Percentiles rank a stretch among this genome's conserved stretches.
These are phyloP conservation scores for Neosilurus mollespiculum DNA, from an alignment of 2,797 vertebrate species.

Conservation along the genomic window DNA sequence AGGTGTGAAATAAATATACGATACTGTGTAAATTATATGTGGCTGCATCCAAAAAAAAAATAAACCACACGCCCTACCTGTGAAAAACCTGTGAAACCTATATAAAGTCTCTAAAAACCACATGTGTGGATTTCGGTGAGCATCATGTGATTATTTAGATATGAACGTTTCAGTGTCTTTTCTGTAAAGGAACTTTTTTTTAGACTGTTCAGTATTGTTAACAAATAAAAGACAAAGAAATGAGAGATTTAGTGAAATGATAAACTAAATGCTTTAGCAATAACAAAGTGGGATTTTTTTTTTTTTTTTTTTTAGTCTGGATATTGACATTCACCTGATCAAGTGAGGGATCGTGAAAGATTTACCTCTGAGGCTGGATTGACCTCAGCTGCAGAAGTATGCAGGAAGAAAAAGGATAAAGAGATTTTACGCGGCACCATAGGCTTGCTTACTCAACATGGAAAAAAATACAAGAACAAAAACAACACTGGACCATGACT, in stretches of 20 bases:
- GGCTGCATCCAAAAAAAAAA: background rate
- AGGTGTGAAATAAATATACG: background rate
- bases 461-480: background rate
- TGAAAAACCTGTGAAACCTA: background rate
- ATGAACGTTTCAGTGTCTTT: background rate
- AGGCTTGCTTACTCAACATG: conserved; percentile 56
- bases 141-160: background rate
- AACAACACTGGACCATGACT: conserved; percentile 23
- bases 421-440: conserved; percentile 65
- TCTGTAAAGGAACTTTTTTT: background rate
- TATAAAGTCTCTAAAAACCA: background rate
- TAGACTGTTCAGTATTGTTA: background rate
- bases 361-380: conserved; percentile 50
- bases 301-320: background rate
- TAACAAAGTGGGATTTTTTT: background rate
- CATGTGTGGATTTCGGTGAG: background rate
- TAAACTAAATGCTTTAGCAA: background rate
- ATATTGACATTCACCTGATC: background rate
- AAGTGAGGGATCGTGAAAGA: conserved; percentile 38
- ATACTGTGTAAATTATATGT: background rate
- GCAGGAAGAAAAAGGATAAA: conserved; percentile 68
- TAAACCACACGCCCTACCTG: background rate
- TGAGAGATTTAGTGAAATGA: background rate
- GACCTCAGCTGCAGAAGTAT: conserved; percentile 62
- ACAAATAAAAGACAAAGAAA: background rate